Percentiles rank a stretch among this genome's conserved stretches.
Evolutionary conservation across 2,113 vertebrate genomes (phyloP).

Genomic region (Morone chrysops): DNA sequence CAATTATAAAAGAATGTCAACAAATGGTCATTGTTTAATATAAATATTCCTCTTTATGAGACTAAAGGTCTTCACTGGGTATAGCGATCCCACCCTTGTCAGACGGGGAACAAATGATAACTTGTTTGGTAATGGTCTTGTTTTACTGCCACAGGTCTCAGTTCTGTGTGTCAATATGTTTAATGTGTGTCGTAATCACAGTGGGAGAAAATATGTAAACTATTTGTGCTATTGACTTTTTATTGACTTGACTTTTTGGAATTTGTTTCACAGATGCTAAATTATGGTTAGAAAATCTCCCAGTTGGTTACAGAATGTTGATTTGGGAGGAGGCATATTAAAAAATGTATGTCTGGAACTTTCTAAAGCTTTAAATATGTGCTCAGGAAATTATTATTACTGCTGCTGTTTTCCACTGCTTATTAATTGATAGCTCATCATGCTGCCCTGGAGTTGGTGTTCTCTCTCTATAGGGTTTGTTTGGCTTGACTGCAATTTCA

Average conservation of each 20-base stretch:
- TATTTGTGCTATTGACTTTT: not conserved
- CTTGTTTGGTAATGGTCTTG: not conserved
- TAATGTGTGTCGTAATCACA: not conserved
- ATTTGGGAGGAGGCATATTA: not conserved
- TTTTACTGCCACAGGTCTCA: no score
- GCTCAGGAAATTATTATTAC: not conserved
- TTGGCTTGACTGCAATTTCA: not conserved
- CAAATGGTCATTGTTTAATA: not conserved
- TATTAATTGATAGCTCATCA: not conserved
- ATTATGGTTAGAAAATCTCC: not conserved
- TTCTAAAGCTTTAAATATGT: not conserved
- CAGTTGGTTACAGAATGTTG: not conserved
- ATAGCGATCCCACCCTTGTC: no score
- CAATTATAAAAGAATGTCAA: not conserved
- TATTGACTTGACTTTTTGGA: not conserved
- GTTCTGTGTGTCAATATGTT: not conserved
- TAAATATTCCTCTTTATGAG: not conserved
- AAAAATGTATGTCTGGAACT: not conserved
- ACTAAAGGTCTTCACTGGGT: no score
- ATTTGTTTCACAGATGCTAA: not conserved
- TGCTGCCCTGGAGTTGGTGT: not conserved
- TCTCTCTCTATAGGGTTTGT: not conserved
- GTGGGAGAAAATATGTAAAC: not conserved
- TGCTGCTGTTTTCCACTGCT: not conserved
- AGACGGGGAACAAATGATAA: not conserved